These are phyloP conservation scores for Holocentrus rufus DNA, from an alignment of 2,797 vertebrate species.

Conservation along the genomic window DNA sequence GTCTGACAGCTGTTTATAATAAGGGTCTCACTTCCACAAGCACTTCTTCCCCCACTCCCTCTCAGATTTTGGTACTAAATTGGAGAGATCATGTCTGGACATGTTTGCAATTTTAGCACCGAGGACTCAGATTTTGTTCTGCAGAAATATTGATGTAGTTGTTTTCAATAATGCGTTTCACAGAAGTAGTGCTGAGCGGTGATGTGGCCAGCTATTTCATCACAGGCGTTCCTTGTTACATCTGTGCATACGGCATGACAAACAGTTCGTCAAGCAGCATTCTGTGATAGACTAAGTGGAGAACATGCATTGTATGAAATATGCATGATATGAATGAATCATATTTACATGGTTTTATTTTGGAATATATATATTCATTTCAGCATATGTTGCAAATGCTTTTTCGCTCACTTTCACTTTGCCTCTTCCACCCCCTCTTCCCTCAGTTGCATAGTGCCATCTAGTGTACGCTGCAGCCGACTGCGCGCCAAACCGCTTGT, in stretches of 20 bases:
- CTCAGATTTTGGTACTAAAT: neutral
- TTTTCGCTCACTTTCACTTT: slow-evolving; percentile 8
- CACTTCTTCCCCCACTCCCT: slow-evolving; percentile 9
- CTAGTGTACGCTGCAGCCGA: slow-evolving; percentile 61
- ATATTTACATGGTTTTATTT: slow-evolving; percentile 20
- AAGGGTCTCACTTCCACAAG: slow-evolving; percentile 16
- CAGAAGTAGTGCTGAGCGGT: too few relatives aligned
- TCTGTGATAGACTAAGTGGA: slow-evolving; percentile 2
- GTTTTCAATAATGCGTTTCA: neutral
- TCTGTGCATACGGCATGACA: slow-evolving; percentile 5
- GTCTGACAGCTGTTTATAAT: slow-evolving; percentile 50
- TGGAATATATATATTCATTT: slow-evolving; percentile 14
- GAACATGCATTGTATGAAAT: slow-evolving; percentile 17
- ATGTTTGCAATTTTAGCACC: neutral
- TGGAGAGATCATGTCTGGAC: neutral
- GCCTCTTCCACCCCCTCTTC: neutral
- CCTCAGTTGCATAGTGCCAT: slow-evolving; percentile 64
- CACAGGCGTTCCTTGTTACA: neutral
- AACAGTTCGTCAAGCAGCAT: slow-evolving; percentile 4
- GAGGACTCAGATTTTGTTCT: neutral
- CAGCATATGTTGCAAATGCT: neutral
- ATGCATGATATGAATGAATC: slow-evolving; percentile 21
- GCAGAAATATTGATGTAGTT: neutral
- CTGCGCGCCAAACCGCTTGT: slow-evolving; percentile 47
- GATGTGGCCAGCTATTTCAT: neutral